Base-by-base conservation (phyloP, 2,113 vertebrate species). In the Mastomys coucha region DNA sequence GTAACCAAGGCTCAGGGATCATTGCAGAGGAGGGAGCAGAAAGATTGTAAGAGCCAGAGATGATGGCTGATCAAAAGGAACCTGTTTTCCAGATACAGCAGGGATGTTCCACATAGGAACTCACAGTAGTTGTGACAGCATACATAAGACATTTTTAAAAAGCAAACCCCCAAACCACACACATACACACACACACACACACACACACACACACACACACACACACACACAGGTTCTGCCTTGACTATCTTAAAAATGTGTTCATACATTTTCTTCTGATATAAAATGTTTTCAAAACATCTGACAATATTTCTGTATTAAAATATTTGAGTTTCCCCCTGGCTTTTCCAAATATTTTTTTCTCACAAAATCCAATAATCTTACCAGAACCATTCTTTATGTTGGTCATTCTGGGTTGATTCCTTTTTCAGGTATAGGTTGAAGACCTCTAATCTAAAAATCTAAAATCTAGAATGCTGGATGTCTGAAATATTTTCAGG, bases 221-320 rank as follows among this genome's bases (percentile, higher is more conserved):
- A 1, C 42, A 60, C 58, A 60, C 58, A 60, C 20, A 60, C 22
- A 78, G 53, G 16, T 58, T 12, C 89, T 95, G 51, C 72, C 16
- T 81, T 86, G 84, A 5, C 3, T 87, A 51, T 87, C 53, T 91
- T 91, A 95, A 94, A 92, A 94, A 92, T 93, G 45, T 94, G 75
- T 75, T 88, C 56, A 65, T 95, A n/a, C 5, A 39, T 93, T 96
- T 60, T 91, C 87, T 95, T 93, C 31, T 95, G 92, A 17, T n/a
- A 51, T 90, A 95, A 88, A 88, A 76, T 91, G 31, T 81, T 91
- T 39, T 81, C 31, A 69, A 65, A 91, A 75, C 36, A 69, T 20
- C 69, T 91, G 75, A 80, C 49, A 88, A 39, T 93, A 67, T 81
- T 89, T 91, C 56, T 76, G 5, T 70, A 16, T 95, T 91, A 75